Evolutionary conservation across 2,888 invertebrate genomes (phyloP), one percentile per base, ranked within the genome.

Genomic region (Pachycephus smyrnensis): DNA sequence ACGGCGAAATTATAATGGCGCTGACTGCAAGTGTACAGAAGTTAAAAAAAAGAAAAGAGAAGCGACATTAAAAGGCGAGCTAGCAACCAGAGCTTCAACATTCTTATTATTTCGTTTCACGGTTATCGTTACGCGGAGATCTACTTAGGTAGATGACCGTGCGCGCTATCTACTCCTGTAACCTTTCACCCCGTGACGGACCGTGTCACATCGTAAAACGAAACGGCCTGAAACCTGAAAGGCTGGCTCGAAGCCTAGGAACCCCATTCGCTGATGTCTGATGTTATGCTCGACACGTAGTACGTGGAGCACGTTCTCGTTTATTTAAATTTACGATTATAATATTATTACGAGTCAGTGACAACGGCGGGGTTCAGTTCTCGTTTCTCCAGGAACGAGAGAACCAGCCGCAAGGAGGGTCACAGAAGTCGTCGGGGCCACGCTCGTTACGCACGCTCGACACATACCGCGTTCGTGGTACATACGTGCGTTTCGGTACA

Each of bases 241-340:
- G 81, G 78, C 79, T 75, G 76, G 77, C 71, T 35, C 73, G 76
- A 73, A 36, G 71, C 31, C 71, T 31, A 71, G 32, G 71, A 71
- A 31, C 55, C 55, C 15, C 55, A 2, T 55, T 55, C 55, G 55
- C 55, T 55, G 55, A 55, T 55, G 55, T 55, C 55, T 23, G 82
- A 84, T 80, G 85, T 89, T 88, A 89, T 90, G 88, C 89, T 83
- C 85, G 86, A 89, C 90, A 89, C 89, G 90, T 90, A 89, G 81
- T 80, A 79, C 76, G 55, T 55, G 23, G 23, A 55, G 83, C 86
- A 82, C 83, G 88, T 87, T 88, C 89, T 86, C 87, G 88, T 89
- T 90, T 88, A 87, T 88, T 88, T 84, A 87, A 87, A 89, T 90
- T 90, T 89, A 89, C 85, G 85, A 86, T 83, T 82, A 85, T 81